These are phyloP conservation scores for Trichacis sp. DNA, from an alignment of 2,888 invertebrate genomes.

Conservation along the genomic window DNA sequence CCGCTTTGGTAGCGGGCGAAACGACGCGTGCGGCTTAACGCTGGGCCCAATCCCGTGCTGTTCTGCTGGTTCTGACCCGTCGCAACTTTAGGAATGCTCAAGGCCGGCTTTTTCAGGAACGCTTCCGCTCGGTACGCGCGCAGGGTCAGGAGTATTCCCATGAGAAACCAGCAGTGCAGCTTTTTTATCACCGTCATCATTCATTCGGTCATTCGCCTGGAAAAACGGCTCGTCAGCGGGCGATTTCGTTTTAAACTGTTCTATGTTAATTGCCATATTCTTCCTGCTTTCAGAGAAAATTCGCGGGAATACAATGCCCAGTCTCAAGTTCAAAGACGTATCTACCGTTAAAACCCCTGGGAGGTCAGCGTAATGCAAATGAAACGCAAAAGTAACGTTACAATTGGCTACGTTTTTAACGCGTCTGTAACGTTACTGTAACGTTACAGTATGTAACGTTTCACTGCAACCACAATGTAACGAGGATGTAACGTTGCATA, in stretches of 20 bases:
- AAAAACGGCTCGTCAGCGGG: not conserved
- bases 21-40: slow-evolving; percentile 47
- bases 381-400: too few species aligned
- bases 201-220: slow-evolving; percentile 34
- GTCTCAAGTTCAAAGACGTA: too few species aligned
- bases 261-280: too few species aligned
- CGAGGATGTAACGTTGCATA: too few species aligned
- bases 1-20: slow-evolving; percentile 60
- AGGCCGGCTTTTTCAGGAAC: slow-evolving; percentile 26
- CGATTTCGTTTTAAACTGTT: slow-evolving; percentile 10
- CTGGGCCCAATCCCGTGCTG: slow-evolving; percentile 15
- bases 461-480: too few species aligned
- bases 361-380: too few species aligned
- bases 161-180: slow-evolving; percentile 57
- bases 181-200: slow-evolving; percentile 60
- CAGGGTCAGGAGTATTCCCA: slow-evolving; percentile 53
- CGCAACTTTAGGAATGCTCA: slow-evolving; percentile 4
- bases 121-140: slow-evolving; percentile 38
- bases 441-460: too few species aligned
- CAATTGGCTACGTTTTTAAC: too few species aligned
- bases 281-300: too few species aligned
- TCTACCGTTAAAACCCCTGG: too few species aligned
- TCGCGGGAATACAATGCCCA: too few species aligned
- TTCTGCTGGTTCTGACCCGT: not conserved
- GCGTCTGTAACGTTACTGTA: too few species aligned